Percentiles rank a stretch among this genome's conserved stretches.
Evolutionary conservation across 2,888 invertebrate species (phyloP).

Genomic region (Choristoneura rosaceana): DNA sequence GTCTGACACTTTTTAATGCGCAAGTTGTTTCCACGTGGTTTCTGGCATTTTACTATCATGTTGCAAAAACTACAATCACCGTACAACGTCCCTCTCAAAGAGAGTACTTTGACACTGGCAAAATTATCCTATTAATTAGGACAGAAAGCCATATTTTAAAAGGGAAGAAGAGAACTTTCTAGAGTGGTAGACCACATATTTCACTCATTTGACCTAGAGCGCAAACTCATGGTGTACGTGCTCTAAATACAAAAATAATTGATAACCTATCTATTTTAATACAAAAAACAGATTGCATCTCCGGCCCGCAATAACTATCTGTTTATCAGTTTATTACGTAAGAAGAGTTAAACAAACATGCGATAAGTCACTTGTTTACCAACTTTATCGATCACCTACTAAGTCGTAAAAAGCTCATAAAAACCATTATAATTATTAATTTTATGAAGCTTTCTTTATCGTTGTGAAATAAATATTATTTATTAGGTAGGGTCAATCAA

Average conservation of each 20-base stretch:
- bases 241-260: not conserved
- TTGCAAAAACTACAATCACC: no score
- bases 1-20: no score
- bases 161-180: no score
- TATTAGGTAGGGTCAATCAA: not conserved
- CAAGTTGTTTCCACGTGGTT: no score
- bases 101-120: no score
- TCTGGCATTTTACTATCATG: no score
- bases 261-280: constrained; percentile 7
- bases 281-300: constrained; percentile 19
- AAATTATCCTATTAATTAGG: no score
- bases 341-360: constrained; percentile 24
- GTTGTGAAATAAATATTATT: not conserved
- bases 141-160: no score
- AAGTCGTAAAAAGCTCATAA: constrained; percentile 21
- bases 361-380: constrained; percentile 33
- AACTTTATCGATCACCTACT: not conserved
- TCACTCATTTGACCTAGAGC: no score
- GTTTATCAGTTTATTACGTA: constrained; percentile 26
- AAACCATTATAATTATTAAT: constrained; percentile 1
- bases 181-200: no score
- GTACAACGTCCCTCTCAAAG: no score
- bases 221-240: not conserved
- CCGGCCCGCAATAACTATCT: constrained; percentile 10
- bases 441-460: constrained; percentile 2